A percentile compares a stretch with the other conserved stretches of the same genome.
Evolutionary conservation across 2,888 invertebrate genomes (phyloP).

Genomic region (Agrilus mali): DNA sequence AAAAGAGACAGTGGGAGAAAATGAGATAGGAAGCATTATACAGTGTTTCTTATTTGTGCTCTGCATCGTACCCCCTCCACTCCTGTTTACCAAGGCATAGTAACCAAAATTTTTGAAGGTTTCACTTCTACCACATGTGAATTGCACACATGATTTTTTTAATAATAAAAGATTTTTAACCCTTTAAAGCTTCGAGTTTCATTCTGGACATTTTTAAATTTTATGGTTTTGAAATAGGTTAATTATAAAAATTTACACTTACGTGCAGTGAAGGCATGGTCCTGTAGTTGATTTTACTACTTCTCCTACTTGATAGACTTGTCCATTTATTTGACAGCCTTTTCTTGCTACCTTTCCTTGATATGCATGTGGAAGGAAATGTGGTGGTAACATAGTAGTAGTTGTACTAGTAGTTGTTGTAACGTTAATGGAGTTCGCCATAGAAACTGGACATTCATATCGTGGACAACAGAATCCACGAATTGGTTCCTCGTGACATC

Average conservation of each 20-base stretch:
- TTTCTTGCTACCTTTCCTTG: slow-evolving; percentile 59
- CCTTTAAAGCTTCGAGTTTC: no score
- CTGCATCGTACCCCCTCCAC: no score
- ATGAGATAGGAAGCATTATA: no score
- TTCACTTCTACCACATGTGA: no score
- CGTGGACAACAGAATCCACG: slow-evolving; percentile 90
- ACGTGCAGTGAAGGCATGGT: slow-evolving; percentile 91
- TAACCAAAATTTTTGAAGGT: no score
- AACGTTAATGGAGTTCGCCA: slow-evolving; percentile 68
- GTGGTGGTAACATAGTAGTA: slow-evolving; percentile 73
- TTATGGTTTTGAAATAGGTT: not conserved
- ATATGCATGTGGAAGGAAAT: slow-evolving; percentile 68
- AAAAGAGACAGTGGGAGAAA: no score
- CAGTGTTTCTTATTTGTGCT: no score
- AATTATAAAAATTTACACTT: slow-evolving; percentile 36
- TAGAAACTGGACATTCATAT: slow-evolving; percentile 85
- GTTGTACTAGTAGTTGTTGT: slow-evolving; percentile 83
- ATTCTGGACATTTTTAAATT: not conserved
- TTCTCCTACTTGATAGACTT: slow-evolving; percentile 77
- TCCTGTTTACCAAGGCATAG: no score
- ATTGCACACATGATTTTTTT: no score
- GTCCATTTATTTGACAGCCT: slow-evolving; percentile 79
- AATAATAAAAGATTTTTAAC: no score
- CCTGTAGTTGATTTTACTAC: slow-evolving; percentile 75
- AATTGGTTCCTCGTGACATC: slow-evolving; percentile 85